phyloP scores from a whole-genome alignment of 2,888 invertebrate species.

The Lepeophtheirus nordmannii region DNA sequence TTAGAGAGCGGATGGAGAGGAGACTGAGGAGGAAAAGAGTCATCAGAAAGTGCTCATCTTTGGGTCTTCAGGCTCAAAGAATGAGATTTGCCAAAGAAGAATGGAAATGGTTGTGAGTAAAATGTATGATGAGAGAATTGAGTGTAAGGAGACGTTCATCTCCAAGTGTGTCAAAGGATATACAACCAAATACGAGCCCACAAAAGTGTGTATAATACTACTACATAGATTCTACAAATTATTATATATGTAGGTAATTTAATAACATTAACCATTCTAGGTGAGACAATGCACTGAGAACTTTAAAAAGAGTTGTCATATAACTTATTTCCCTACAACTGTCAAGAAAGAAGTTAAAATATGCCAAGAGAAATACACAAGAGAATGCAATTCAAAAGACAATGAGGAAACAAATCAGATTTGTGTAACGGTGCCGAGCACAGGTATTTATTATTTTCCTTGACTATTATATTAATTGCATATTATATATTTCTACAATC shows the following conservation, averaged over 20 bases:
- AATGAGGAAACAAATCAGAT: neutral
- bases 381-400: neutral
- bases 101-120: neutral
- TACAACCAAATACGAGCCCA: neutral
- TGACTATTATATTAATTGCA: neutral
- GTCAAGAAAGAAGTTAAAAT: neutral
- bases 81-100: neutral
- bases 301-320: neutral
- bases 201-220: neutral
- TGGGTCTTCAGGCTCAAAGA: neutral
- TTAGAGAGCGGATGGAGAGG: too few species aligned
- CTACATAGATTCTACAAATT: neutral
- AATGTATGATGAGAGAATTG: neutral
- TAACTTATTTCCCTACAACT: neutral
- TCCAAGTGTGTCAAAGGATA: neutral
- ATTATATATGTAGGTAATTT: neutral
- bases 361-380: neutral
- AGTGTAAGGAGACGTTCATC: neutral
- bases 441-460: neutral
- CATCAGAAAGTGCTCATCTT: neutral
- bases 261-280: neutral
- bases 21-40: neutral
- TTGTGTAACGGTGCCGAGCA: neutral
- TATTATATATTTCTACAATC: too few species aligned
- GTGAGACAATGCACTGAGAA: neutral